A percentile compares a stretch with the other conserved stretches of the same genome.
phyloP scores from a whole-genome alignment of 2,113 vertebrate species.

The Holacanthus passer region DNA sequence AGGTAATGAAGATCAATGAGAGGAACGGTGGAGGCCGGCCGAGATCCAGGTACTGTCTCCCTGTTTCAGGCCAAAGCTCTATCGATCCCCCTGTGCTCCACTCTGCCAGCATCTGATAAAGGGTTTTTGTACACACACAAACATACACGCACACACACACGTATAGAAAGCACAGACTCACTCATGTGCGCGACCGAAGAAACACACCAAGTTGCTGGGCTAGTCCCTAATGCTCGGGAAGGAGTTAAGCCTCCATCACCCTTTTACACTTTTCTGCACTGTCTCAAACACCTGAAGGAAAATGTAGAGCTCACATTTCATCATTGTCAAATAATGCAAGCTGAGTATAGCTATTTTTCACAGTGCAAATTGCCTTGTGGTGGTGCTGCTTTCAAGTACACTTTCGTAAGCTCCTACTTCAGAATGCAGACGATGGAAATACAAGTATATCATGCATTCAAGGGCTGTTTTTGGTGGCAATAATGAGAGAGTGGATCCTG shows the following conservation, averaged over 20 bases:
- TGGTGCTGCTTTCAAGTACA: slow-evolving; percentile 63
- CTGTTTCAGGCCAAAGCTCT: slow-evolving; percentile 82
- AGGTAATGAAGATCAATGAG: slow-evolving; percentile 87
- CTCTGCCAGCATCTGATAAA: slow-evolving; percentile 84
- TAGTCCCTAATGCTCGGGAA: slow-evolving; percentile 61
- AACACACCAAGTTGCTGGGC: slow-evolving; percentile 58
- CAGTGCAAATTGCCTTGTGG: slow-evolving; percentile 68
- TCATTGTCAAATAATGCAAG: slow-evolving; percentile 77
- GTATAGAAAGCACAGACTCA: slow-evolving; percentile 22
- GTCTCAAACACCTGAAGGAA: slow-evolving; percentile 76
- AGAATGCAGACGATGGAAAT: slow-evolving; percentile 45
- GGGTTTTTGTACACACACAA: slow-evolving; percentile 43
- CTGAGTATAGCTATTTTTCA: slow-evolving; percentile 75
- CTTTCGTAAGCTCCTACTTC: slow-evolving; percentile 47
- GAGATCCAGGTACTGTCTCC: slow-evolving; percentile 83
- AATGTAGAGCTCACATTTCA: slow-evolving; percentile 77
- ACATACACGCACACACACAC: slow-evolving; percentile 27
- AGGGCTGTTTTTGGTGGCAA: slow-evolving; percentile 39
- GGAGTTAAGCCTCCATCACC: slow-evolving; percentile 70
- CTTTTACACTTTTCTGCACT: slow-evolving; percentile 71
- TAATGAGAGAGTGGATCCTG: slow-evolving; percentile 36
- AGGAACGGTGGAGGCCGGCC: slow-evolving; percentile 78
- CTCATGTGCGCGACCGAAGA: slow-evolving; percentile 63
- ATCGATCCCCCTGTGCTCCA: slow-evolving; percentile 82
- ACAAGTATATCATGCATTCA: slow-evolving; percentile 46